phyloP scores from a whole-genome alignment of 1,140 invertebrate genomes.

The Ostrea edulis region DNA sequence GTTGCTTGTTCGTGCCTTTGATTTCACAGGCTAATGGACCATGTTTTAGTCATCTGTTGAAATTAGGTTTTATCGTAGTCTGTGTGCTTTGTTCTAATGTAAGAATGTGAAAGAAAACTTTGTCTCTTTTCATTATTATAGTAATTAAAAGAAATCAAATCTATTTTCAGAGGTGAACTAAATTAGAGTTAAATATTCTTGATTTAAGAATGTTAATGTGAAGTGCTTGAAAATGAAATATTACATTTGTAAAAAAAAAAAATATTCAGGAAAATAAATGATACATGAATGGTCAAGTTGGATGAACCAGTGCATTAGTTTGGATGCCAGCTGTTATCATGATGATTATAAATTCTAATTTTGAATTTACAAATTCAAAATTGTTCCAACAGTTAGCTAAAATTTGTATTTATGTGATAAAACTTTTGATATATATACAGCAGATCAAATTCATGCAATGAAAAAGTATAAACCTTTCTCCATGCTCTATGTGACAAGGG shows the following conservation, averaged over 20 bases:
- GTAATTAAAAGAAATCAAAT: too few relatives aligned
- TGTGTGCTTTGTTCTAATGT: neutral
- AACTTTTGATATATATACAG: neutral
- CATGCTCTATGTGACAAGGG: neutral
- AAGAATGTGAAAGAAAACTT: neutral
- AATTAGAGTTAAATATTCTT: too few relatives aligned
- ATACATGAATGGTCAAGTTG: too few relatives aligned
- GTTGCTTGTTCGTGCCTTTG: slow-evolving; percentile 11
- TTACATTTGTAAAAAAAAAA: too few relatives aligned
- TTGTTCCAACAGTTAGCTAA: neutral
- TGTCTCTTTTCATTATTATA: neutral
- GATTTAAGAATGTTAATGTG: too few relatives aligned
- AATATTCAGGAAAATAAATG: too few relatives aligned
- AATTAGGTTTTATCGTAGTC: neutral
- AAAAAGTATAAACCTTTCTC: too few relatives aligned
- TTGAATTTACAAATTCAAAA: neutral
- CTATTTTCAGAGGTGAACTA: too few relatives aligned
- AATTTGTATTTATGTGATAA: neutral
- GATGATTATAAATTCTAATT: neutral
- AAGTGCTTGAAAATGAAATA: too few relatives aligned
- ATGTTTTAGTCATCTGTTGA: neutral
- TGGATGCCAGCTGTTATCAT: neutral
- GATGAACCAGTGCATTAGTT: too few relatives aligned
- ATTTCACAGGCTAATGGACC: slow-evolving; percentile 6
- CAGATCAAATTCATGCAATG: neutral